Evolutionary conservation across 2,113 vertebrate species (phyloP).

Genomic region (Tragelaphus buxtoni): DNA sequence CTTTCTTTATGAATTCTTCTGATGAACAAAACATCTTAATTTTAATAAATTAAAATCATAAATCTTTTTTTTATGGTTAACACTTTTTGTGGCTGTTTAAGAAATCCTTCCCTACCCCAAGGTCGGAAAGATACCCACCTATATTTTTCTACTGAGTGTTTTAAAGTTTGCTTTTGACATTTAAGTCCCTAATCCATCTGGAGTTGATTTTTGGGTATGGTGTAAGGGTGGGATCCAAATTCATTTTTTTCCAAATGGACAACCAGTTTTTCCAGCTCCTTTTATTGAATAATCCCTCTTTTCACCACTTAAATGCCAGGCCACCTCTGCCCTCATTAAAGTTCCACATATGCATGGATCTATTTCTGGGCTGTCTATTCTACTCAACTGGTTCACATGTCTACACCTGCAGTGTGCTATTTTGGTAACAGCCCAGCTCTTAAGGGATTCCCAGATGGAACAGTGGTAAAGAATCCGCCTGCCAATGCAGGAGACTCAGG

Average conservation of each 20-base stretch:
- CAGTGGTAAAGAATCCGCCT: background rate
- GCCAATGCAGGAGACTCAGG: background rate
- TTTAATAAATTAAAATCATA: constrained; percentile 48
- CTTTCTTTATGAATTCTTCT: constrained; percentile 3
- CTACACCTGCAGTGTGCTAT: background rate
- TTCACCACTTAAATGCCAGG: constrained; percentile 51
- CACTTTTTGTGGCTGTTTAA: constrained; percentile 45
- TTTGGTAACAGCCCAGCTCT: background rate
- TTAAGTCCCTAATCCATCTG: constrained; percentile 71
- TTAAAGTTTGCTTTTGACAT: constrained; percentile 73
- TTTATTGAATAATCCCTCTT: constrained; percentile 72
- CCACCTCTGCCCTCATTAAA: constrained; percentile 52
- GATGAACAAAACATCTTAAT: constrained; percentile 46
- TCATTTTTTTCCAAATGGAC: constrained; percentile 70
- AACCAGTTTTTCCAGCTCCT: constrained; percentile 69
- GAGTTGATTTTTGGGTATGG: constrained; percentile 69
- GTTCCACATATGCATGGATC: background rate
- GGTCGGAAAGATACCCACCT: constrained; percentile 63
- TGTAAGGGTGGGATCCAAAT: constrained; percentile 68
- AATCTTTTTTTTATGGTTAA: constrained; percentile 53
- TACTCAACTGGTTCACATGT: background rate
- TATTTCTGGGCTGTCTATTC: constrained; percentile 3
- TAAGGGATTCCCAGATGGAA: background rate
- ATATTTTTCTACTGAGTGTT: constrained; percentile 69
- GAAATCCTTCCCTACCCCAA: constrained; percentile 44